Percentiles rank a stretch among this genome's conserved stretches.
These are phyloP conservation scores for Acestrorhynchus altus DNA, from an alignment of 2,797 vertebrate genomes.

Conservation along the genomic window DNA sequence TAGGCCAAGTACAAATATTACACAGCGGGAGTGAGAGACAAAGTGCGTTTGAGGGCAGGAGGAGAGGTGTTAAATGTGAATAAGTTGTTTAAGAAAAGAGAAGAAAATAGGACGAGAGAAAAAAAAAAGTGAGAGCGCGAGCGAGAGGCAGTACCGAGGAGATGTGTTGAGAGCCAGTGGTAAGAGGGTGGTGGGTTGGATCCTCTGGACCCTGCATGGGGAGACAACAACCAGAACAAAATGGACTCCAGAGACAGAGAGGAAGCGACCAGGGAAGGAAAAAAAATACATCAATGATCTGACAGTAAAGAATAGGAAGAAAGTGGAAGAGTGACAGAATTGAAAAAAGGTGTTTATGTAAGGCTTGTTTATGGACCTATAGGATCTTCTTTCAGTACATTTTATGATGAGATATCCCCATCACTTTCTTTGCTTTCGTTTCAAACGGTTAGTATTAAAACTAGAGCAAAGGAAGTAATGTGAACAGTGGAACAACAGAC, in stretches of 20 bases:
- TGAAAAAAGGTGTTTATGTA: not conserved
- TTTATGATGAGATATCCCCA: no score
- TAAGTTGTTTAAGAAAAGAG: not conserved
- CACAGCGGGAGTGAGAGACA: constrained; percentile 14
- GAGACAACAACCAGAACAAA: constrained; percentile 84
- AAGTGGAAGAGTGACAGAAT: constrained; percentile 14
- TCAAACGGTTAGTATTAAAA: no score
- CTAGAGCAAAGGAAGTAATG: no score
- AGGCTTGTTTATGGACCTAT: not conserved
- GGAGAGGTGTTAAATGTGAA: constrained; percentile 38
- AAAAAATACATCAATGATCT: constrained; percentile 50
- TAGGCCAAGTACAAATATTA: constrained; percentile 3
- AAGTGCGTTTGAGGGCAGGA: not conserved
- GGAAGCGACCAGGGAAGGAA: constrained; percentile 53
- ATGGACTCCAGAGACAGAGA: constrained; percentile 76
- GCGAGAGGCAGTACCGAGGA: constrained; percentile 83
- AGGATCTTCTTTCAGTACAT: no score
- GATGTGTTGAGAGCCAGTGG: constrained; percentile 84
- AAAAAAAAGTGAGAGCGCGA: constrained; percentile 64
- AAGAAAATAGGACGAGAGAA: constrained; percentile 46
- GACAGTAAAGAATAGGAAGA: constrained; percentile 36
- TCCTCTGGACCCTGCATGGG: constrained; percentile 87
- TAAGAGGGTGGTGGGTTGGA: constrained; percentile 82
- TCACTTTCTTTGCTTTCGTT: no score
- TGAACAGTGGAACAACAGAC: no score